phyloP scores from a whole-genome alignment of 2,888 invertebrate species.

The Acrocyrtus sp. region DNA sequence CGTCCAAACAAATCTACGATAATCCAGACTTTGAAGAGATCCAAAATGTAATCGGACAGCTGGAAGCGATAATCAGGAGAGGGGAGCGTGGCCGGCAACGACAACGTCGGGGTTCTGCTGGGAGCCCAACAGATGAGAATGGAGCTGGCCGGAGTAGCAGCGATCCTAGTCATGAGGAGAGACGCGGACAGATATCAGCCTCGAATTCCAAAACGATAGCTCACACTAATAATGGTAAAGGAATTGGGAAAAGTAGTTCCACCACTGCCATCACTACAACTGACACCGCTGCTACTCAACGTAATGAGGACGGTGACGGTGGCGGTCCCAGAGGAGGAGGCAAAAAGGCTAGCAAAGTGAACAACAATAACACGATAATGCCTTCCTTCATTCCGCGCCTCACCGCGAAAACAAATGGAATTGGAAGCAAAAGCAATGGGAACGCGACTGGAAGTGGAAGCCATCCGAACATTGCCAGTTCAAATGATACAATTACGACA shows the following conservation, averaged over 20 bases:
- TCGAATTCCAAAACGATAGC: neutral
- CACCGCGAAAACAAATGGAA: conserved; percentile 35
- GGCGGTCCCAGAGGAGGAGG: conserved; percentile 19
- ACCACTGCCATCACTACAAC: conserved; percentile 1
- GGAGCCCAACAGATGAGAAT: neutral
- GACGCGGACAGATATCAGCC: neutral
- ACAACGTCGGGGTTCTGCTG: conserved; percentile 5
- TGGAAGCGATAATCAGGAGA: conserved; percentile 48
- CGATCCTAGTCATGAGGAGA: neutral
- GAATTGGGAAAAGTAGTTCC: conserved; percentile 1
- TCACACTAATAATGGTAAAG: neutral
- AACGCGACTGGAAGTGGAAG: conserved; percentile 6
- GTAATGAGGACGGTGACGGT: neutral
- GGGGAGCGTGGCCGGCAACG: conserved; percentile 20
- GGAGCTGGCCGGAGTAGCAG: neutral
- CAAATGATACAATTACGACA: conserved; percentile 4
- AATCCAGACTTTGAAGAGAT: conserved; percentile 56
- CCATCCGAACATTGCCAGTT: conserved; percentile 32
- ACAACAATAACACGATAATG: conserved; percentile 44
- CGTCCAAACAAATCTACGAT: conserved; percentile 58
- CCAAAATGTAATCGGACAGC: conserved; percentile 53
- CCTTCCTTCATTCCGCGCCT: conserved; percentile 14
- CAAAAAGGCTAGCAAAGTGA: conserved; percentile 10
- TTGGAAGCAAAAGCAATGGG: conserved; percentile 9
- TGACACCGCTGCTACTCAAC: neutral